These are phyloP conservation scores for Gymnothorax reevesii DNA, from an alignment of 2,797 vertebrate species.

Conservation along the genomic window DNA sequence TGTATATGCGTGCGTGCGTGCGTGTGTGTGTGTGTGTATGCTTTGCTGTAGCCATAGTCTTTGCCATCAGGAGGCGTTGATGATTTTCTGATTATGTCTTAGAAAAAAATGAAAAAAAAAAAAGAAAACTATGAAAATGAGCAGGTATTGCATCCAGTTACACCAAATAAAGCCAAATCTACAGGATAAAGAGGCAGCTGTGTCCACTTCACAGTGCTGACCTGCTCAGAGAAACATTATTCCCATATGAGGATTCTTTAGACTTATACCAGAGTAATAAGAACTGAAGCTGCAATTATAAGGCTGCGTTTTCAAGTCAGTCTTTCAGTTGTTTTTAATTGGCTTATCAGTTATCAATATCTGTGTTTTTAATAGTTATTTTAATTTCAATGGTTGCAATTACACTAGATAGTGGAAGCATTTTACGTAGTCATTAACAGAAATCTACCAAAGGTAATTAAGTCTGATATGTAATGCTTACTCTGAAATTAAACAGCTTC, in stretches of 20 bases:
- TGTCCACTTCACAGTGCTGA: not conserved
- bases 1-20: too few species aligned
- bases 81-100: not conserved
- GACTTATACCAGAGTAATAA: not conserved
- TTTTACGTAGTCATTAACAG: too few species aligned
- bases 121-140: not conserved
- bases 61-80: not conserved
- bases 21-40: not conserved
- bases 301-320: not conserved
- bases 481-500: too few species aligned
- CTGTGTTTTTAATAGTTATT: too few species aligned
- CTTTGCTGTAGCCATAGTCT: not conserved
- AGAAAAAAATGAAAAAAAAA: not conserved
- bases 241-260: not conserved
- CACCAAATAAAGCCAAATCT: not conserved
- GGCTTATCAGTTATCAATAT: too few species aligned
- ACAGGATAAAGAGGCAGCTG: not conserved
- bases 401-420: too few species aligned
- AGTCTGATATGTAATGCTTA: too few species aligned
- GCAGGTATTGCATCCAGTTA: not conserved
- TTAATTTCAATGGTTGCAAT: too few species aligned
- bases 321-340: too few species aligned
- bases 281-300: not conserved
- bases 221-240: not conserved
- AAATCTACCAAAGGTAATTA: too few species aligned